These are phyloP conservation scores for Zelostemma sp. DNA, from an alignment of 1,140 invertebrate genomes.

Conservation along the genomic window DNA sequence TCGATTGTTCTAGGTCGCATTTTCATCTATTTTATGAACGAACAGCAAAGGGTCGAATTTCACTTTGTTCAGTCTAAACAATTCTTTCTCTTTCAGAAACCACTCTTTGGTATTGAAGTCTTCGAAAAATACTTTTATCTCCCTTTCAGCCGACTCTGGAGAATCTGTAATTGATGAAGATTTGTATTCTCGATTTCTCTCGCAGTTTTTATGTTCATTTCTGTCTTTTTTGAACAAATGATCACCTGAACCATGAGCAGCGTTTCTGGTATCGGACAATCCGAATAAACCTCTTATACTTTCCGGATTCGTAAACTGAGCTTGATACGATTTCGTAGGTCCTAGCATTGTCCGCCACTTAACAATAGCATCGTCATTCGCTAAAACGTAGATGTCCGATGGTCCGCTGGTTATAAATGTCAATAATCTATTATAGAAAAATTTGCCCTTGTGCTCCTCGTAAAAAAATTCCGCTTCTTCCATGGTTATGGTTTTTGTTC, in stretches of 20 bases:
- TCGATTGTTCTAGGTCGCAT: conserved; percentile 18
- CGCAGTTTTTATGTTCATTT: background rate
- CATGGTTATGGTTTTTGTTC: conserved; percentile 73
- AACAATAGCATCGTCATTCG: conserved; percentile 79
- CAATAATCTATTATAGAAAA: conserved; percentile 89
- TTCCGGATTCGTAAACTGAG: conserved; percentile 82
- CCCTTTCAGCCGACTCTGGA: conserved; percentile 77
- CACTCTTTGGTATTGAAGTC: conserved; percentile 77
- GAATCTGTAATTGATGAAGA: conserved; percentile 77
- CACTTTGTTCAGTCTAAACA: conserved; percentile 61
- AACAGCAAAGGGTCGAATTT: conserved; percentile 62
- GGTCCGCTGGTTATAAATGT: conserved; percentile 91
- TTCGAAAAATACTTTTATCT: conserved; percentile 88
- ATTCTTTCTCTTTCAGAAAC: conserved; percentile 70
- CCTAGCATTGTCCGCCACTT: conserved; percentile 89
- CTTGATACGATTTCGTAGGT: conserved; percentile 87
- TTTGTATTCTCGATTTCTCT: no score
- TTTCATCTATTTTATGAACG: conserved; percentile 60
- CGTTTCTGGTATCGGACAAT: conserved; percentile 92
- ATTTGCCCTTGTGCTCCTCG: conserved; percentile 84
- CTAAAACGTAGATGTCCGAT: conserved; percentile 83
- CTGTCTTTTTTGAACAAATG: no score
- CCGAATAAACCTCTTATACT: conserved; percentile 87
- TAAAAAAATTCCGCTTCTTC: conserved; percentile 85
- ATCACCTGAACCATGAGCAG: conserved; percentile 89